A percentile compares a stretch with the other conserved stretches of the same genome.
Evolutionary conservation across 1,140 invertebrate genomes (phyloP).

Genomic region (Lethrus apterus): DNA sequence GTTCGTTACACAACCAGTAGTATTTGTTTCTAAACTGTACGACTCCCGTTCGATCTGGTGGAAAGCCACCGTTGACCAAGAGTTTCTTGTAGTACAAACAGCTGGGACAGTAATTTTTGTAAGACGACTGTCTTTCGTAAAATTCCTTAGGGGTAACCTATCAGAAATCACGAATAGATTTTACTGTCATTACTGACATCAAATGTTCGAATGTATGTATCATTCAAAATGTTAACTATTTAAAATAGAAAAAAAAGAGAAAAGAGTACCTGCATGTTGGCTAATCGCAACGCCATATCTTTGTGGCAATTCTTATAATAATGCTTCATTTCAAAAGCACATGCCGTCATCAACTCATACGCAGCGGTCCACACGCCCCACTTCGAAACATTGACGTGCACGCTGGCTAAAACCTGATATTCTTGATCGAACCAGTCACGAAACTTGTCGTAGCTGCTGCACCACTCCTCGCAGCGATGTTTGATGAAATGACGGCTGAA

Average conservation of each 20-base stretch:
- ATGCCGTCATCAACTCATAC: slow-evolving; percentile 32
- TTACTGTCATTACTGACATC: no score
- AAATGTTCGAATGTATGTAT: no score
- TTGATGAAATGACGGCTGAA: slow-evolving; percentile 42
- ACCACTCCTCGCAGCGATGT: slow-evolving; percentile 43
- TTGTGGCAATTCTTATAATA: slow-evolving; percentile 24
- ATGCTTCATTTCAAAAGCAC: slow-evolving; percentile 30
- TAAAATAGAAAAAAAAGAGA: no score
- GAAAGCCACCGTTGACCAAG: slow-evolving; percentile 38
- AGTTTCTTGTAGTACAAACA: slow-evolving; percentile 43
- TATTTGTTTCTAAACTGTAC: slow-evolving; percentile 45
- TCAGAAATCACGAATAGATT: no score
- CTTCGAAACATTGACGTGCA: slow-evolving; percentile 37
- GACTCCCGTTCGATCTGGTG: slow-evolving; percentile 45
- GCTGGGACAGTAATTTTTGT: slow-evolving; percentile 47
- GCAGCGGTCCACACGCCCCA: slow-evolving; percentile 46
- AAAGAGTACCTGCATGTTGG: slow-evolving; percentile 35
- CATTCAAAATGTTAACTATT: no score
- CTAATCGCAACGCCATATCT: slow-evolving; percentile 33
- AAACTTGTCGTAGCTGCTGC: slow-evolving; percentile 30
- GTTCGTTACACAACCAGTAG: slow-evolving; percentile 51
- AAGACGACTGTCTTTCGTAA: slow-evolving; percentile 42
- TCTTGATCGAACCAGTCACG: slow-evolving; percentile 45
- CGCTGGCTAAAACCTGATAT: slow-evolving; percentile 42
- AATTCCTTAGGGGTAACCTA: slow-evolving; percentile 47